phyloP scores from a whole-genome alignment of 2,888 invertebrate genomes.

The Rhagonycha lutea region DNA sequence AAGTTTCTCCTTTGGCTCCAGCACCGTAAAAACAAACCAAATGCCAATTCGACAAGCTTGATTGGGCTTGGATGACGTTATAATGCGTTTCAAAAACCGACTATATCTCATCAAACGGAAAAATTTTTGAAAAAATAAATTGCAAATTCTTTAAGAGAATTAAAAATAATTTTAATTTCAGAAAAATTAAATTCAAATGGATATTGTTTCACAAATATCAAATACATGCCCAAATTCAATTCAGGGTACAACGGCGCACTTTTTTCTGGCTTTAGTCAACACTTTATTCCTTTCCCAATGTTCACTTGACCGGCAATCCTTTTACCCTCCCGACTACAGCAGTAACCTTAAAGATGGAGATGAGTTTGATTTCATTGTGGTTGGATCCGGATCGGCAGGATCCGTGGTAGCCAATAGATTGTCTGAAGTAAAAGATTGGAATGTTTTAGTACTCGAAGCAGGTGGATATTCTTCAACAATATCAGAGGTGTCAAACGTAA shows the following conservation, averaged over 20 bases:
- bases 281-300: slow-evolving; percentile 57
- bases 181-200: not conserved
- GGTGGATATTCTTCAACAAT: slow-evolving; percentile 43
- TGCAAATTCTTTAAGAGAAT: too few relatives aligned
- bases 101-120: too few relatives aligned
- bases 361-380: slow-evolving; percentile 64
- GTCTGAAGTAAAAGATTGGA: slow-evolving; percentile 50
- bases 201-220: slow-evolving; percentile 52
- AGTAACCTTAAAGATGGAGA: slow-evolving; percentile 36
- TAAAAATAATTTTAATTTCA: too few relatives aligned
- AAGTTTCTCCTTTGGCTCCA: too few relatives aligned
- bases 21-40: too few relatives aligned
- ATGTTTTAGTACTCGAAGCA: slow-evolving; percentile 50
- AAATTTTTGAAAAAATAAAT: too few relatives aligned
- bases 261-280: slow-evolving; percentile 51
- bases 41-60: too few relatives aligned
- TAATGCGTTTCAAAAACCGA: too few relatives aligned
- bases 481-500: slow-evolving; percentile 62
- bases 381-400: slow-evolving; percentile 59
- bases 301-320: slow-evolving; percentile 47
- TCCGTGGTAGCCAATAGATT: slow-evolving; percentile 57
- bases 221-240: slow-evolving; percentile 34
- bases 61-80: too few relatives aligned
- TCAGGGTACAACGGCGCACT: not conserved
- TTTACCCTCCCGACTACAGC: slow-evolving; percentile 40